Percentiles rank a stretch among this genome's conserved stretches.
Evolutionary conservation across 2,888 invertebrate genomes (phyloP).

Genomic region (Amphipoea oculea): DNA sequence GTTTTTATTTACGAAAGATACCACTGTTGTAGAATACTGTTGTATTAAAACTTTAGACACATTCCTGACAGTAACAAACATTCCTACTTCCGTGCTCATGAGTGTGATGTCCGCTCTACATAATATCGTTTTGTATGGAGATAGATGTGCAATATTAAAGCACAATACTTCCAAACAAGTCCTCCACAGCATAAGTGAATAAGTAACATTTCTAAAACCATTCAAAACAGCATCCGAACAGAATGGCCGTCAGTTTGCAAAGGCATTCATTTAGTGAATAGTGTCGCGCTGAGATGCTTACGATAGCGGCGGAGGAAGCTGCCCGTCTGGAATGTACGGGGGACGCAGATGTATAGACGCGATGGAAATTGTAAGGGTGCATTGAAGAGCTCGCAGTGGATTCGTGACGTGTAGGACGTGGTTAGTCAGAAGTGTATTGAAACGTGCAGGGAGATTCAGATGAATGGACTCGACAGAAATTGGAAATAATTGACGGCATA

Average conservation of each 20-base stretch:
- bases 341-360: slow-evolving; percentile 14
- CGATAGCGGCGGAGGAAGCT: slow-evolving; percentile 54
- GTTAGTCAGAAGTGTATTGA: not conserved
- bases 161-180: slow-evolving; percentile 1
- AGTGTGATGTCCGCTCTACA: not conserved
- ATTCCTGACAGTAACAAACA: not conserved
- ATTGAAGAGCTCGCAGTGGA: not conserved
- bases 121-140: too few relatives aligned
- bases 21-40: not conserved
- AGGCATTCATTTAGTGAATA: slow-evolving; percentile 62
- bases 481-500: not conserved
- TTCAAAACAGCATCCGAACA: slow-evolving; percentile 42
- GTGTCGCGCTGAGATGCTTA: slow-evolving; percentile 55
- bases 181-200: slow-evolving; percentile 29
- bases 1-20: not conserved
- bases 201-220: slow-evolving; percentile 55
- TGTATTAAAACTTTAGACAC: not conserved
- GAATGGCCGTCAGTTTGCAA: slow-evolving; percentile 45
- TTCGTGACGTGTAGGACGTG: not conserved
- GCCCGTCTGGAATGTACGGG: slow-evolving; percentile 39
- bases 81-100: not conserved
- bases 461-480: not conserved
- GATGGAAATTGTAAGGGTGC: slow-evolving; percentile 4
- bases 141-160: not conserved
- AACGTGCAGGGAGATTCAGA: not conserved